Evolutionary conservation across 1,140 invertebrate genomes (phyloP), one percentile per base, ranked within the genome.

Genomic region (Probaryconus sp.): DNA sequence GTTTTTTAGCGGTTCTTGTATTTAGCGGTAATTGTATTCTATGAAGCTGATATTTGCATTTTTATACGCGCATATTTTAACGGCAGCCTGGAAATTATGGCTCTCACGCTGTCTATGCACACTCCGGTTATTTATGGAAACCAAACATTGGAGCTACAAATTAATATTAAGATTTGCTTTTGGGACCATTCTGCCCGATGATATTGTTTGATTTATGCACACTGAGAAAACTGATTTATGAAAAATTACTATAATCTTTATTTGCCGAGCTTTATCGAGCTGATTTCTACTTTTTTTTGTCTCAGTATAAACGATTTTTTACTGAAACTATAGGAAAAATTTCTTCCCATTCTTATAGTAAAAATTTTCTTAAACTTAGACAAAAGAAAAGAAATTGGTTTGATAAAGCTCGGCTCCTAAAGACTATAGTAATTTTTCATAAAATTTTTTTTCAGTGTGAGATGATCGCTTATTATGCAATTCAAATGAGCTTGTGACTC

Each of bases 21-120:
- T n/a, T n/a, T n/a, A n/a, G n/a, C 47, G 33, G 38, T 60, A 60
- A 60, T 60, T 60, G 10, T 53, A 53, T 64, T 51, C 48, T 26
- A 64, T 37, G 47, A 26, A 45, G 13, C n/a, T 1, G 18, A 35
- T 20, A 64, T 64, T 53, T 64, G 33, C 48, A 64, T 53, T 64
- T 64, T 45, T 53, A 53, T 64, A 53, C 13, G 26, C 35, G 35
- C 35, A 61, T 50, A 61, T 40, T 40, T 50, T 61, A 61, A 38
- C 31, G 33, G 14, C 24, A 60, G 35, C 3, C 18, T 60, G 42
- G 20, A 28, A 31, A 43, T 42, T 51, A 42, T 33, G n/a, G 26
- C 37, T 64, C 47, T 51, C 47, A 33, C 47, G 28, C 47, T 64
- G 47, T 43, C 24, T 43, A 30, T 61, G 21, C 17, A 50, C 35